These are phyloP conservation scores for Odocoileus virginianus DNA, from an alignment of 2,113 vertebrate species.

Conservation along the genomic window DNA sequence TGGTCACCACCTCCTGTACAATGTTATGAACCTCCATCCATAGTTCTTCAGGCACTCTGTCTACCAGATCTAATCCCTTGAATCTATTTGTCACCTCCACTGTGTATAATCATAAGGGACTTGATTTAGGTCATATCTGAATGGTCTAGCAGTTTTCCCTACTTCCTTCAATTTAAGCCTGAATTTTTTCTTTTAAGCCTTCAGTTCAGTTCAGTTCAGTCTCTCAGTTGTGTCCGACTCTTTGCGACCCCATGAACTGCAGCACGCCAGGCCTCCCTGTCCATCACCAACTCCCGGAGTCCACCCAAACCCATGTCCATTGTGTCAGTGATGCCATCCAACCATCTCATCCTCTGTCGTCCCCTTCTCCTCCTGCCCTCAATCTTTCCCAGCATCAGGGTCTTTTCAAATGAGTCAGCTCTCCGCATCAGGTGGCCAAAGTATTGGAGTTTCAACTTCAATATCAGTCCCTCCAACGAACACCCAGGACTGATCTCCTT, in stretches of 20 bases:
- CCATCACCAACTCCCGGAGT: not conserved
- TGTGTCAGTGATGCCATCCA: not conserved
- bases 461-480: not conserved
- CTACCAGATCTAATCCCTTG: not conserved
- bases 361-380: not conserved
- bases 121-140: not conserved
- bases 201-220: not conserved
- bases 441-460: not conserved
- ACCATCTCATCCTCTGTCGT: not conserved
- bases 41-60: not conserved
- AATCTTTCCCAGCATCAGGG: not conserved
- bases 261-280: not conserved
- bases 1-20: not conserved
- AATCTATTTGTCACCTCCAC: not conserved
- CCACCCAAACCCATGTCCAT: not conserved
- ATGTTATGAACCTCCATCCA: not conserved
- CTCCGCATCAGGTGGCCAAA: not conserved
- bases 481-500: not conserved
- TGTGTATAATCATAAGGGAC: not conserved
- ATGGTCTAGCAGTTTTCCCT: not conserved
- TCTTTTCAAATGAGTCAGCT: not conserved
- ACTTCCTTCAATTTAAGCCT: not conserved
- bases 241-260: rapidly evolving
- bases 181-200: not conserved
- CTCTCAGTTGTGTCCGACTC: rapidly evolving